Evolutionary conservation across 2,797 vertebrate genomes (phyloP), one percentile per base, ranked within the genome.

Genomic region (Ispidina lecontei): DNA sequence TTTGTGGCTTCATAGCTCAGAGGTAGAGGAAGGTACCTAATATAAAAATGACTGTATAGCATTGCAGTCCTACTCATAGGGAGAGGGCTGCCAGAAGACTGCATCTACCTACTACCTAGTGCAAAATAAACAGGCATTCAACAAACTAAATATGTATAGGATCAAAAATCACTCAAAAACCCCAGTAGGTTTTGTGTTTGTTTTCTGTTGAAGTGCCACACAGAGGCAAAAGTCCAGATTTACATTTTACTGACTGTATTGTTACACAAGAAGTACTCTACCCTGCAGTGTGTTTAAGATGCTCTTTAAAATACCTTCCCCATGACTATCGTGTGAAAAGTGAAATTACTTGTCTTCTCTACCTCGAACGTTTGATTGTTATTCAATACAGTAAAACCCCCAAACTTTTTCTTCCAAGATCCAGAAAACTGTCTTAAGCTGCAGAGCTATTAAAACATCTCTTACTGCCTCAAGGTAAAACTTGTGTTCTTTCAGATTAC

Each of bases 401-500:
- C 64, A 76, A 51, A 67, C 46, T 75, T 81, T 26, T 63, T 93
- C 25, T 87, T 91, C 70, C 37, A 26, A 70, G 84, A 78, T 93
- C 79, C 82, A 94, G 92, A 86, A 94, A 96, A n/a, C 87, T 96
- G 87, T 81, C 84, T 87, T 25, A 84, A 93, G 75, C 69, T 91
- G 60, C 44, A 92, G 52, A 90, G 84, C 70, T 95, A 69, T 93
- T 95, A 87, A 94, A 94, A 86, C 51, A 18, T 63, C 71, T 85
- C 91, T 92, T 89, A 72, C 84, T 93, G 82, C 87, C 87, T 93
- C 91, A 95, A 95, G 93, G 95, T 96, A 93, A 91, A 95, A 86
- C 59, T 90, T 88, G 88, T 72, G 84, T 94, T 87, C 81, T 96
- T 91, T 92, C 68, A 70, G 67, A 81, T 93, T 90, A 90, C 55